A percentile compares a stretch with the other conserved stretches of the same genome.
Evolutionary conservation across 2,113 vertebrate species (phyloP).

Genomic region (Psilopogon haemacephalus): DNA sequence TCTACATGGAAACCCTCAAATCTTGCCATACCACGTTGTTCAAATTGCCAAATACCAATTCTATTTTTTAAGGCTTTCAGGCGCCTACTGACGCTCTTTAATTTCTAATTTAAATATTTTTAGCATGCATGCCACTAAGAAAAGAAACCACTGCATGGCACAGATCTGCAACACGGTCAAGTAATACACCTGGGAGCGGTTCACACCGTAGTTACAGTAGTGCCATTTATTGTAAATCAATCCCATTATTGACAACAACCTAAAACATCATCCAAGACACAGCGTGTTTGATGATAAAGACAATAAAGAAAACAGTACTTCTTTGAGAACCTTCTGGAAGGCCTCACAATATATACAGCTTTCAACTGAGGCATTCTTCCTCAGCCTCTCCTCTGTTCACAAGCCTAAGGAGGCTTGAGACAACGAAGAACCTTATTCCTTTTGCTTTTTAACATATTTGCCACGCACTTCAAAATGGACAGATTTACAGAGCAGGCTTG

Average conservation of each 20-base stretch:
- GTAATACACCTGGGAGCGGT: not conserved
- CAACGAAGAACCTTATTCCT: conserved; percentile 45
- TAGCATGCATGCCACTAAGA: not conserved
- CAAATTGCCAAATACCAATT: not conserved
- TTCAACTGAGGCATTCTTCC: conserved; percentile 54
- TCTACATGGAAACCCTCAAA: not conserved
- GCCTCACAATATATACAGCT: conserved; percentile 23
- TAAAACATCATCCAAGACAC: not conserved
- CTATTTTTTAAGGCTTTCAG: not conserved
- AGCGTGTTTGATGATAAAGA: not conserved
- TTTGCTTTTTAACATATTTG: conserved; percentile 49
- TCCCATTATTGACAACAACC: not conserved
- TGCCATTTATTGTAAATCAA: not conserved
- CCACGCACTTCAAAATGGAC: conserved; percentile 64
- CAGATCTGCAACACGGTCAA: not conserved
- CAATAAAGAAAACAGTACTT: not conserved
- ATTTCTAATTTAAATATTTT: not conserved
- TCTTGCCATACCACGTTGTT: not conserved
- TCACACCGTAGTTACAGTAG: not conserved
- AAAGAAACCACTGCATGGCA: not conserved
- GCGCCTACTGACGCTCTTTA: not conserved
- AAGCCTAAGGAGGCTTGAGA: conserved; percentile 26
- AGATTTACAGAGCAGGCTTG: conserved; percentile 58
- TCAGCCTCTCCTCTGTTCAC: conserved; percentile 33
- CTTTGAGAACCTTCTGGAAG: conserved; percentile 40